These are phyloP conservation scores for Neoaliturus tenellus DNA, from an alignment of 2,888 invertebrate species.

Conservation along the genomic window DNA sequence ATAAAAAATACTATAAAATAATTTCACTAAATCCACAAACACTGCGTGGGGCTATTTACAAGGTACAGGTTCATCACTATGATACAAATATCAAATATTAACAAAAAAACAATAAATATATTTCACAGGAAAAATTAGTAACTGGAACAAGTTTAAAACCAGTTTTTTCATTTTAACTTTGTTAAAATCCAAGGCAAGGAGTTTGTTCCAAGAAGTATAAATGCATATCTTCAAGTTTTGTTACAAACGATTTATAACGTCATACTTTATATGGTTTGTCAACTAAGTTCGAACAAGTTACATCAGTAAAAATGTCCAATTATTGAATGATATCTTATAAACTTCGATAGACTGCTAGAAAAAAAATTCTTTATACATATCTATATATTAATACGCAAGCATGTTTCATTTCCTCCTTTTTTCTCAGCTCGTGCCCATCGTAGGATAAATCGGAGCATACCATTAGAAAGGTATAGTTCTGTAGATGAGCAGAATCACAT, in stretches of 20 bases:
- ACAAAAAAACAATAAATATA: slow-evolving; percentile 38
- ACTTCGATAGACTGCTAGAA: no score
- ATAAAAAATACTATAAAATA: slow-evolving; percentile 50
- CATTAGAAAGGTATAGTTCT: no score
- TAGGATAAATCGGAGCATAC: no score
- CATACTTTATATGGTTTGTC: background rate
- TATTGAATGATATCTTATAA: no score
- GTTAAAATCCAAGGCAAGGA: background rate
- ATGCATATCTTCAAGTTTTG: background rate
- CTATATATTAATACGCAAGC: no score
- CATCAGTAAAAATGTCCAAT: no score
- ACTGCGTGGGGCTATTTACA: slow-evolving; percentile 33
- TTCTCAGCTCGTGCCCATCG: no score
- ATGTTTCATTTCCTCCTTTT: no score
- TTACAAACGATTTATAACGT: background rate
- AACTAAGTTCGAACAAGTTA: no score
- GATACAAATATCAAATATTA: slow-evolving; percentile 31
- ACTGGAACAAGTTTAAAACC: background rate
- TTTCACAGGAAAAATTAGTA: background rate
- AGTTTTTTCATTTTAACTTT: background rate
- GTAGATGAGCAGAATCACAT: no score
- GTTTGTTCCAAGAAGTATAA: background rate
- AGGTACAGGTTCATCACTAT: slow-evolving; percentile 9
- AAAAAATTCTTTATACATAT: no score
- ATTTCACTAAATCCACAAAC: slow-evolving; percentile 39